A percentile compares a stretch with the other conserved stretches of the same genome.
Evolutionary conservation across 1,140 invertebrate species (phyloP).

Genomic region (Dendrolimus punctatus): DNA sequence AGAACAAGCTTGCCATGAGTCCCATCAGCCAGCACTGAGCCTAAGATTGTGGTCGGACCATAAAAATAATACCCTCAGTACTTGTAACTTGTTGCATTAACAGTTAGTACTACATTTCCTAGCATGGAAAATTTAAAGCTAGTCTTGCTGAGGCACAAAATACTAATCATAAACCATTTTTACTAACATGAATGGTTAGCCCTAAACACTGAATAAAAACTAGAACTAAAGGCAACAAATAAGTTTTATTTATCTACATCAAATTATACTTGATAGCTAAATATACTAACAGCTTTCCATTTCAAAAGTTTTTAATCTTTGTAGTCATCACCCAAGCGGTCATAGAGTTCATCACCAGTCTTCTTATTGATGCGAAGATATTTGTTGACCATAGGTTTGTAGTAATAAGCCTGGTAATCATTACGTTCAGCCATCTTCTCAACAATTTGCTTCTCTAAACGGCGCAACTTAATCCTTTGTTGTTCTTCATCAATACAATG

Average conservation of each 20-base stretch:
- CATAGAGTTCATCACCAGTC: conserved; percentile 71
- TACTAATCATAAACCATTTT: too few relatives aligned
- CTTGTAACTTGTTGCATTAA: not conserved
- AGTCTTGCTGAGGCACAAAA: too few relatives aligned
- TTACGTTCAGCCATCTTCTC: conserved; percentile 80
- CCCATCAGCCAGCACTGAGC: too few relatives aligned
- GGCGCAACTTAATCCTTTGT: conserved; percentile 75
- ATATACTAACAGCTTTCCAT: conserved; percentile 20
- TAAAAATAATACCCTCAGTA: not conserved
- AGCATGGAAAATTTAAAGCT: too few relatives aligned
- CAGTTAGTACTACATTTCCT: too few relatives aligned
- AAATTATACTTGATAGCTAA: conserved; percentile 54
- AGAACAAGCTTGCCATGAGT: too few relatives aligned
- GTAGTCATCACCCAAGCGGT: conserved; percentile 69
- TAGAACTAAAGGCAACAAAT: conserved; percentile 20
- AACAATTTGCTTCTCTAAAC: conserved; percentile 78
- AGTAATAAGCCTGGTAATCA: conserved; percentile 92
- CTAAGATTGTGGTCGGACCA: too few relatives aligned
- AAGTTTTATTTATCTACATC: conserved; percentile 57
- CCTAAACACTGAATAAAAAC: conserved; percentile 7
- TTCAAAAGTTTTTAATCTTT: conserved; percentile 30
- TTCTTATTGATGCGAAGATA: conserved; percentile 77
- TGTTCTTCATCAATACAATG: conserved; percentile 80
- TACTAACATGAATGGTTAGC: not conserved
- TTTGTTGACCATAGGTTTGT: conserved; percentile 78